These are phyloP conservation scores for Leptopterna dolabrata DNA, from an alignment of 2,888 invertebrate species.

Conservation along the genomic window DNA sequence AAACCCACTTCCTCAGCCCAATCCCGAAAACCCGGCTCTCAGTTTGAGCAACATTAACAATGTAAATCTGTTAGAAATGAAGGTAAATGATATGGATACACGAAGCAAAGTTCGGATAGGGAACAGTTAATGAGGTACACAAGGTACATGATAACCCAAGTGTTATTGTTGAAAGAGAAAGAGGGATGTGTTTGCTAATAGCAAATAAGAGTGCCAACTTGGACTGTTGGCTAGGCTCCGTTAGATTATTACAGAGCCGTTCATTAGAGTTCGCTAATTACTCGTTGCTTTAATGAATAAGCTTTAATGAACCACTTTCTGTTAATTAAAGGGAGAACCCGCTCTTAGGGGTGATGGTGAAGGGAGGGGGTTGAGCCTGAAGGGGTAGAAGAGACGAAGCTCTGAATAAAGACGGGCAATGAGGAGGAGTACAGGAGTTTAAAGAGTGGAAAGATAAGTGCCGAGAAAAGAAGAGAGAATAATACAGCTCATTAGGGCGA, in stretches of 20 bases:
- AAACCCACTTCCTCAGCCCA: background rate
- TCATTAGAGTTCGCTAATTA: conserved; percentile 90
- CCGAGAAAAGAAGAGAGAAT: conserved; percentile 58
- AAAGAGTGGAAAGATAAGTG: conserved; percentile 61
- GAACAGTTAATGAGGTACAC: conserved; percentile 57
- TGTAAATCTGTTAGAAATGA: background rate
- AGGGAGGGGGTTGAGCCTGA: conserved; percentile 4
- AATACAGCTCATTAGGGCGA: conserved; percentile 61
- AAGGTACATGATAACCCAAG: conserved; percentile 57
- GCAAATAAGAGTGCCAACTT: conserved; percentile 58
- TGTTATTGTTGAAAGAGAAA: conserved; percentile 55
- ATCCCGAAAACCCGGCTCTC: background rate
- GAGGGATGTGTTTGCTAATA: conserved; percentile 59
- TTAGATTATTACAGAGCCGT: conserved; percentile 77
- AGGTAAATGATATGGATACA: conserved; percentile 34
- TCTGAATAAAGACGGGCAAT: conserved; percentile 45
- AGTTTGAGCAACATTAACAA: conserved; percentile 26
- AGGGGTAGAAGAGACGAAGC: conserved; percentile 39
- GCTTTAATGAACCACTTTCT: conserved; percentile 92
- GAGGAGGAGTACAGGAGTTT: conserved; percentile 57
- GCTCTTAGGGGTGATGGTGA: conserved; percentile 44
- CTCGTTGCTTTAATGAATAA: conserved; percentile 91
- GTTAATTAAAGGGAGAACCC: conserved; percentile 83
- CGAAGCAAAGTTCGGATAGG: conserved; percentile 27
- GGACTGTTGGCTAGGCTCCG: conserved; percentile 66